Evolutionary conservation across 2,113 vertebrate genomes (phyloP), one percentile per base, ranked within the genome.

Genomic region (Lates calcarifer): DNA sequence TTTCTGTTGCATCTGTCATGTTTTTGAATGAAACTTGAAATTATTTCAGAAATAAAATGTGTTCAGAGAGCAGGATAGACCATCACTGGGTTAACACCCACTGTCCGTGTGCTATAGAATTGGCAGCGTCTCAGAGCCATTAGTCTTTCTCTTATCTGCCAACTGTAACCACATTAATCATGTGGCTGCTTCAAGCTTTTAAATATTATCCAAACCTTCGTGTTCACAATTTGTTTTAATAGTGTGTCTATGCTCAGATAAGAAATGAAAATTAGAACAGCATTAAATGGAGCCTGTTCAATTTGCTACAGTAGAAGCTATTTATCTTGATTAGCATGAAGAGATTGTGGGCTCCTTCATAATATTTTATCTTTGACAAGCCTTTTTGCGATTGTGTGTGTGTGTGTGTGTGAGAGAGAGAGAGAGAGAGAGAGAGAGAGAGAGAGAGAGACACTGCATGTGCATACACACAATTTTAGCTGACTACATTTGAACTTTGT

Each of bases 241-340:
- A 43, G 65, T 45, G 13, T 13, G 33, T 17, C 77, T 76, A 10
- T 58, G 69, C 56, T 68, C 31, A 85, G 84, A 90, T 90, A 87
- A 90, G 85, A 89, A 76, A 78, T 18, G 24, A 77, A 79, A 72
- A 90, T 77, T 45, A 84, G 43, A 82, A 45, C 26, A 43, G 68
- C 76, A 76, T 87, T 86, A 83, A 90, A 91, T 47, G 79, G 37
- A 83, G 74, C n/a, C 53, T 62, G 53, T 60, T 87, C 63, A 80
- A 14, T 77, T 84, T 81, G 84, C 66, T 72, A 84, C 82, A 86
- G 86, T 81, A 70, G 62, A 79, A 60, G 62, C 69, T 55, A 81
- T 92, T 89, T 70, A 66, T 90, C 89, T 77, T 87, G 81, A 87
- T 89, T 75, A 79, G 69, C 60, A 20, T 53, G 66, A 72, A 56